These are phyloP conservation scores for Drosophila neocordata DNA, from an alignment of 1,140 invertebrate genomes.

Conservation along the genomic window DNA sequence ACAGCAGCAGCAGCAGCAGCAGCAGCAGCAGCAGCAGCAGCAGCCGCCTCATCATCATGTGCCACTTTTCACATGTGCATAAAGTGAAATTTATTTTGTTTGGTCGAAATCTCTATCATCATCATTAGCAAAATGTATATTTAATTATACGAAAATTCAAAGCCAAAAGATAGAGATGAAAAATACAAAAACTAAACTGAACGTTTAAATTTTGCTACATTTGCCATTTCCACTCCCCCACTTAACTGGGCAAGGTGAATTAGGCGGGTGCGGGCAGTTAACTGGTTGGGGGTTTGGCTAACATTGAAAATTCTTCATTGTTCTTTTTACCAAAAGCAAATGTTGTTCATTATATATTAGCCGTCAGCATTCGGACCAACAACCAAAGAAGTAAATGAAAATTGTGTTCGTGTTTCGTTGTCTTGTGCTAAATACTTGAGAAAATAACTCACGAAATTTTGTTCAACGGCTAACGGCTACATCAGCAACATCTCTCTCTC, in stretches of 20 bases:
- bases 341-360: constrained; percentile 46
- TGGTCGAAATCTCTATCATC: constrained; percentile 54
- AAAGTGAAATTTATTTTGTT: constrained; percentile 70
- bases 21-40: constrained; percentile 25
- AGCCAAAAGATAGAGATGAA: too few relatives aligned
- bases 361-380: constrained; percentile 22
- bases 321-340: constrained; percentile 34
- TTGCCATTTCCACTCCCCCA: not conserved
- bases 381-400: not conserved
- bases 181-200: constrained; percentile 22
- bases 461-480: constrained; percentile 53
- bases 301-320: constrained; percentile 60
- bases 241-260: constrained; percentile 46
- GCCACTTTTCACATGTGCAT: constrained; percentile 75
- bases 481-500: too few relatives aligned
- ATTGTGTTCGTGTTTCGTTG: constrained; percentile 42
- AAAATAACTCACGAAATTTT: constrained; percentile 58
- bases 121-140: constrained; percentile 30
- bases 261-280: constrained; percentile 38
- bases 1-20: constrained; percentile 5
- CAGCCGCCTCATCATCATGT: constrained; percentile 72
- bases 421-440: constrained; percentile 67
- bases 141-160: constrained; percentile 12
- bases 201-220: constrained; percentile 18
- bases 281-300: constrained; percentile 30